Evolutionary conservation across 2,797 vertebrate species (phyloP), one percentile per base, ranked within the genome.

Genomic region (Myripristis jacobus): DNA sequence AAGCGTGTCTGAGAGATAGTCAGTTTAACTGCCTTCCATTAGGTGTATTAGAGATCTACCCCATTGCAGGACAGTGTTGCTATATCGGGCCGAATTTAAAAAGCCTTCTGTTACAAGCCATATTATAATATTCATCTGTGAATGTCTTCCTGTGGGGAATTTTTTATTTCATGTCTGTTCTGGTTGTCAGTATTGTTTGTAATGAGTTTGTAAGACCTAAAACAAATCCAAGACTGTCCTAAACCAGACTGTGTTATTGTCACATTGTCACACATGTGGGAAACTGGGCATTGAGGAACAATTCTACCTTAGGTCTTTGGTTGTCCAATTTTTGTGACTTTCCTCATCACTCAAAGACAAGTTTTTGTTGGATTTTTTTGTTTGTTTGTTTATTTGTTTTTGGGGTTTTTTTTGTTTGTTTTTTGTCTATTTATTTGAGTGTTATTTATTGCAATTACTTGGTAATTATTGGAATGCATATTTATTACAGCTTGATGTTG

Each of bases 401-500:
- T n/a, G n/a, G n/a, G n/a, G 77, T 77, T 82, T 5, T 86, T 25
- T 75, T 2, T 63, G 11, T 36, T 2, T 36, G 21, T 72, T 63
- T 9, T 36, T 2, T 36, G 21, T 72, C 25, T 88, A 84, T 92
- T 86, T 91, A 85, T 85, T 89, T 87, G 34, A 70, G 34, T 79
- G 60, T 84, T 89, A 91, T 90, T 91, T 92, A 92, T 91, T 88
- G 11, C 51, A 43, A 64, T 47, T 21, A 41, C 50, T 53, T 77
- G 56, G 50, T 75, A 8, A 62, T 82, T 79, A 66, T 67, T 73
- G 15, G 16, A 75, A 74, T 80, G 21, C 24, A 64, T 91, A 90
- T 91, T 90, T 91, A 90, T 87, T 77, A 82, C 64, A 61, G 83
- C 47, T 79, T 88, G 83, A 58, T 79, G 81, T 88, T 89, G 87